Conservation (phyloP, 2,888 invertebrate species). For the Fragum sueziense region DNA sequence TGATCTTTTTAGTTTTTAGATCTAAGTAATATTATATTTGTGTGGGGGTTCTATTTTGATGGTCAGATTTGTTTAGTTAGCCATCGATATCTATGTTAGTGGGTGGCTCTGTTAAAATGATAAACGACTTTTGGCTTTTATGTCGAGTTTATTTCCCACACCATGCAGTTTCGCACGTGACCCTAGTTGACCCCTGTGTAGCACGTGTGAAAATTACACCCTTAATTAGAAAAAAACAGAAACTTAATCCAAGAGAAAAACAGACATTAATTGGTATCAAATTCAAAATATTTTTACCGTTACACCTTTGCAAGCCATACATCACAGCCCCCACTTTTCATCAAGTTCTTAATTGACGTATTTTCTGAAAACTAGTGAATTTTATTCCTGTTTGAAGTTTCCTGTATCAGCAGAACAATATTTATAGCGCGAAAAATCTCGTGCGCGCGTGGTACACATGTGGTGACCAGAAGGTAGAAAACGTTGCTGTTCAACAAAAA, state of each 20-base stretch:
- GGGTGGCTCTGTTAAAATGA: conserved; percentile 3
- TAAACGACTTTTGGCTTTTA: conserved; percentile 14
- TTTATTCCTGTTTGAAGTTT: conserved; percentile 56
- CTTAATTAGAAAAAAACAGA: conserved; percentile 39
- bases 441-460: conserved; percentile 13
- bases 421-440: conserved; percentile 10
- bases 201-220: conserved; percentile 36
- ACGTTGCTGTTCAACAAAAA: too few species aligned
- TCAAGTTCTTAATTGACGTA: conserved; percentile 13
- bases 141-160: conserved; percentile 36
- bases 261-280: conserved; percentile 24
- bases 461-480: conserved; percentile 24
- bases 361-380: conserved; percentile 35
- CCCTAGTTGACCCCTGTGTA: conserved; percentile 25
- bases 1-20: too few species aligned
- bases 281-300: conserved; percentile 23
- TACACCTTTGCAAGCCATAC: conserved; percentile 15
- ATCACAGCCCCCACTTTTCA: conserved; percentile 19
- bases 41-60: too few species aligned
- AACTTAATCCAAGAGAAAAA: conserved; percentile 29
- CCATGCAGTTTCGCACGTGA: conserved; percentile 33
- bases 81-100: background rate
- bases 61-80: background rate
- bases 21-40: too few species aligned
- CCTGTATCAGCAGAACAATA: conserved; percentile 41